Conservation (phyloP, 2,797 vertebrate genomes). For the Lepilemur ruficaudatus region DNA sequence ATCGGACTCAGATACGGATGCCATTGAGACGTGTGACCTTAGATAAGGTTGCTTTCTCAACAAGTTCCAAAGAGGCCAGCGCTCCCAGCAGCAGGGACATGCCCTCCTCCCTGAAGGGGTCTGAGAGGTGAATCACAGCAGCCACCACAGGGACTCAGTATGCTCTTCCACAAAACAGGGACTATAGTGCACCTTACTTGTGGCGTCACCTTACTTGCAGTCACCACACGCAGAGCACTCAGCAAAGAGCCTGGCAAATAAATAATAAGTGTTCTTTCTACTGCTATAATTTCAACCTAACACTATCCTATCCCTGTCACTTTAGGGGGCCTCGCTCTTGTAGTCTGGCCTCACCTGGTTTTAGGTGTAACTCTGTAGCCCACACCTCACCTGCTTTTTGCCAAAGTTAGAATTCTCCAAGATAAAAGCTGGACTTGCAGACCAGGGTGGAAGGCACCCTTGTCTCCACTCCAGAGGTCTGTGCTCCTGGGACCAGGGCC, state of each 20-base stretch:
- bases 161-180: background rate
- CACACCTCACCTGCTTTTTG: background rate
- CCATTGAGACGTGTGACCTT: background rate
- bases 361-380: no score
- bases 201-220: fast-evolving
- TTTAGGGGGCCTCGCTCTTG: fast-evolving
- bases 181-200: background rate
- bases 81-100: no score
- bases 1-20: background rate
- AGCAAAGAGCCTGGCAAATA: background rate
- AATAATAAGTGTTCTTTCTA: background rate
- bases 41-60: no score
- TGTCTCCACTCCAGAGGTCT: background rate
- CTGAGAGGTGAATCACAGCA: no score
- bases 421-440: background rate
- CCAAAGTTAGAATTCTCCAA: background rate
- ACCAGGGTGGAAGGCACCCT: background rate
- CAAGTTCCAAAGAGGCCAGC: background rate
- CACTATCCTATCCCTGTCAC: fast-evolving
- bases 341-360: background rate
- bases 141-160: background rate
- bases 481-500: background rate
- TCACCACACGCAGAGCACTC: fast-evolving
- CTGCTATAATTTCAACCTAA: fast-evolving
- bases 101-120: background rate